Base-by-base conservation (phyloP, 2,113 vertebrate genomes). In the Caretta caretta region DNA sequence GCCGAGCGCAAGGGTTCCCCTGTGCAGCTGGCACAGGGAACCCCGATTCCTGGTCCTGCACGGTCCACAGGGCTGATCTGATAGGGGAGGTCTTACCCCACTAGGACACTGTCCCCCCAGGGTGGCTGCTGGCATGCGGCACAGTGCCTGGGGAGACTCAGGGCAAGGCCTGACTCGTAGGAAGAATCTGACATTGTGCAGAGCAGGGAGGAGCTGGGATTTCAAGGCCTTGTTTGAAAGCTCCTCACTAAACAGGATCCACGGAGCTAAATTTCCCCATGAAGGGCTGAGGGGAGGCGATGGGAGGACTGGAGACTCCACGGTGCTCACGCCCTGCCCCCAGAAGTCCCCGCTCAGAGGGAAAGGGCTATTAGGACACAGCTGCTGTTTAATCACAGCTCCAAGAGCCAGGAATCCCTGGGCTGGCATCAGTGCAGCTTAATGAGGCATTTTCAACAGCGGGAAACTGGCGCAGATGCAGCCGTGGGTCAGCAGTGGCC, bases 1-100 rank as follows among this genome's bases (percentile, higher is more conserved):
- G 56, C 17, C 9, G 9, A 24, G n/a, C 0, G 2, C 20, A 1
- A 9, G 1, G 57, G 56, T 19, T 38, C 78, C 48, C 35, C 50
- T 29, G 35, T 17, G 51, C 80, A 31, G 27, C 31, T 2, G 16
- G 51, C 1, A 1, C 5, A 9, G 69, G 46, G 46, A 72, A 11
- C 8, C 50, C 25, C 79, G 31, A 87, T 20, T 19, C 75, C 80
- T 27, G 11, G 88, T 1, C 6, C 42, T 29, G 5, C 4, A 5
- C 0, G 2, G 25, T 62, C 31, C 62, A 29, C 11, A 7, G 50
- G 50, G 56, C 0, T 29, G 27, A 8, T 5, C 6, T 27, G 80
- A 2, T 20, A 24, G 53, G 48, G 8, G 59, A n/a, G 42, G 38
- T n/a, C 86, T 50, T 27, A 78, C 65, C n/a, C 1, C 54, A 29